Base-by-base conservation (phyloP, 2,113 vertebrate genomes). In the Poicephalus meyeri region DNA sequence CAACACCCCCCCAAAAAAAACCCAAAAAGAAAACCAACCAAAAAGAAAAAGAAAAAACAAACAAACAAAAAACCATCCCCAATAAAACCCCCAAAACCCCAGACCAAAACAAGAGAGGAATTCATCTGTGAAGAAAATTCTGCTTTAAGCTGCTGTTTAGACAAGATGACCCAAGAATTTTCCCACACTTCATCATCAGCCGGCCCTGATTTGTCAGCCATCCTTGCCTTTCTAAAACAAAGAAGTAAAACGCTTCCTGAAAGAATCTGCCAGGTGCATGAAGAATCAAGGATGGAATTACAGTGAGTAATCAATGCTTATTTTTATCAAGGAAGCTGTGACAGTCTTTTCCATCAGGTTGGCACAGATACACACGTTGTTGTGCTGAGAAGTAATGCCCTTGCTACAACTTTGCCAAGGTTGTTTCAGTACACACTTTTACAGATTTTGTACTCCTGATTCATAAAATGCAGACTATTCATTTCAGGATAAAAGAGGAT, bases 51-150 rank as follows among this genome's bases (percentile, higher is more conserved):
- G 7, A 49, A 13, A 44, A 19, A 10, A 3, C 7, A 49, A 2
- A 0, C 4, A 29, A 35, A 1, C 11, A 18, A 60, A 46, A 16
- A 4, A n/a, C 13, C 4, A 12, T 21, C 21, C 11, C 44, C 5
- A 26, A 52, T 39, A 39, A 39, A 39, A 39, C 37, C 37, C 37
- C 37, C 9, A 52, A 52, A 4, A 47, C 5, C 25, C 14, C 71
- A 70, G 44, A 91, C 16, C 10, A 72, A 11, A 90, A 52, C 33
- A 84, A 33, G 4, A 91, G 25, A 82, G 3, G n/a, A 93, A 68
- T 56, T 79, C 0, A 81, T 31, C 46, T 66, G 31, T 9, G 5
- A 90, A 55, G 23, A 79, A 72, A 77, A 81, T 37, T 33, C 61
- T 61, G 24, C 29, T 49, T 78, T 86, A 80, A 65, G 19, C 33